Base-by-base conservation (phyloP, 2,797 vertebrate genomes). In the Enteromius anoplus region DNA sequence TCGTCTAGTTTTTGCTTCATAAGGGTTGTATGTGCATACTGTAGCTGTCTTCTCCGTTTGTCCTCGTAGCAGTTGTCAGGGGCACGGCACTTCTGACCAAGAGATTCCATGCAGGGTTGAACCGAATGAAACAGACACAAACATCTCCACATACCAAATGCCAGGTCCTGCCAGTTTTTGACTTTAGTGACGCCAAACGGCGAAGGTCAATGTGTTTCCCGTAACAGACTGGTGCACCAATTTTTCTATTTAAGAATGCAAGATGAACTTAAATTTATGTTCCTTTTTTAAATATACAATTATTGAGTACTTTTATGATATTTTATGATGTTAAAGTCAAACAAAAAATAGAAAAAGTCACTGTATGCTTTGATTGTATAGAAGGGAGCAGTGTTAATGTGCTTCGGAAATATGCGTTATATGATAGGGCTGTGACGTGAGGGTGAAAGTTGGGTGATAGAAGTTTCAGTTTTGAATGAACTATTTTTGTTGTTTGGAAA, bases 71-170 rank as follows among this genome's bases (percentile, higher is more conserved):
- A 49, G 45, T 32, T 72, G 45, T 51, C 23, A 72, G 26, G 23
- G 42, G 26, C 45, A 29, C 47, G 69, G 23, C 23, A 26, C 47
- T 26, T 71, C n/a, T 71, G 68, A 71, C 42, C 23, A 69, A 69
- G 21, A 42, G 37, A 69, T 69, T 69, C 21, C 37, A 42, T 42
- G 37, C 37, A 23, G 66, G 37, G 66, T 69, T 42, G 66, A 37
- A 42, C 40, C 2, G 11, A 69, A 42, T 69, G 21, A 42, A 42
- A 42, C 5, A 2, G 32, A 66, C 64, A 66, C 32, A 47, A 29
- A 71, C 69, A 71, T 71, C 7, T 49, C 23, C 68, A 45, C n/a
- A 9, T 70, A 45, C n/a, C 14, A 26, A 70, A 70, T 45, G 68
- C 66, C 66, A 23, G n/a, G n/a, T 69, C 3, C 21, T 69, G n/a